Evolutionary conservation across 2,113 vertebrate species (phyloP).

Genomic region (Pollimyrus isidori): DNA sequence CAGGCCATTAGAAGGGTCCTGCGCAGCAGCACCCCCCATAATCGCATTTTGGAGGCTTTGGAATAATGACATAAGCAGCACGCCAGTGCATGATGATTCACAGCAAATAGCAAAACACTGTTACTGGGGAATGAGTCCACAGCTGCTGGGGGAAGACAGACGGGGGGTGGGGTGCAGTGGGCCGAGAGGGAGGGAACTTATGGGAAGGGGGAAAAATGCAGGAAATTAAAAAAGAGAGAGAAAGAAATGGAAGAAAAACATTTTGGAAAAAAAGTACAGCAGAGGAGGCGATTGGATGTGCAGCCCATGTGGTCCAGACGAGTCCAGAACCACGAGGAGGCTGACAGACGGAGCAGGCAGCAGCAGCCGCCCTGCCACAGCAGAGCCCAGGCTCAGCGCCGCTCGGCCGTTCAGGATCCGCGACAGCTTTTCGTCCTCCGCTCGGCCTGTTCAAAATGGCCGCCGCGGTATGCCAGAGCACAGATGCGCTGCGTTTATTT

Average conservation of each 20-base stretch:
- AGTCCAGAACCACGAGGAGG: background rate
- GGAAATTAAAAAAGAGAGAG: background rate
- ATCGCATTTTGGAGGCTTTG: slow-evolving; percentile 43
- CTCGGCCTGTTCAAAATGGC: background rate
- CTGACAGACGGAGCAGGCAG: background rate
- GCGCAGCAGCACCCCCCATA: slow-evolving; percentile 23
- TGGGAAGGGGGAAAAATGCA: background rate
- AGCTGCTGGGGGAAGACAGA: slow-evolving; percentile 9
- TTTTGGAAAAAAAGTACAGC: background rate
- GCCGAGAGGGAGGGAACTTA: too few relatives aligned
- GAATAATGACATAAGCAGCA: slow-evolving; percentile 49
- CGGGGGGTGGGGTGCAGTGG: background rate
- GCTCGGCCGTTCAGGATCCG: background rate
- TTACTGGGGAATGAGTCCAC: slow-evolving; percentile 50
- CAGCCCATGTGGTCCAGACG: background rate
- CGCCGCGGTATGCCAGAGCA: background rate
- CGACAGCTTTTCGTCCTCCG: background rate
- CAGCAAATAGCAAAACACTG: slow-evolving; percentile 51
- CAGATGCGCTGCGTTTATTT: background rate
- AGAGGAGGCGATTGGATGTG: background rate
- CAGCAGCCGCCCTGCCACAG: background rate
- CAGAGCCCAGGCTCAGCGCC: background rate
- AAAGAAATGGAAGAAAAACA: background rate
- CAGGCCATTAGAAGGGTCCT: background rate
- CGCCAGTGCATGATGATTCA: slow-evolving; percentile 46